Evolutionary conservation across 2,888 invertebrate genomes (phyloP).

Genomic region (Trichopoda pennipes): DNA sequence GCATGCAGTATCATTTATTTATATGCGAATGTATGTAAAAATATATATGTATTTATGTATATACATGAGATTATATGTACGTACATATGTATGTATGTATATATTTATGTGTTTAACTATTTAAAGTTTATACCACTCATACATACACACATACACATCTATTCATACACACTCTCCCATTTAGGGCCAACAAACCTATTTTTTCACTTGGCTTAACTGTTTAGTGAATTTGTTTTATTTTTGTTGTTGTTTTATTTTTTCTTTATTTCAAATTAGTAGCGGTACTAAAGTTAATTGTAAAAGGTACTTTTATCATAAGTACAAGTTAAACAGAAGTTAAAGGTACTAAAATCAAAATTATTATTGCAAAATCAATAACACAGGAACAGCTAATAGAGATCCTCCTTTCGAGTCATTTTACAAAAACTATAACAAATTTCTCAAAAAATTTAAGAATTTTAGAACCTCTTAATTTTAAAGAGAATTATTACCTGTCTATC

Average conservation of each 20-base stretch:
- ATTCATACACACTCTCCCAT: constrained; percentile 15
- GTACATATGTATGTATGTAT: not conserved
- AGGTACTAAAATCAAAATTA: not conserved
- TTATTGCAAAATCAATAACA: too few relatives aligned
- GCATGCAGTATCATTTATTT: not conserved
- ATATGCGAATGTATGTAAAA: not conserved
- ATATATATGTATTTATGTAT: constrained; percentile 1
- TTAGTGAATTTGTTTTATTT: not conserved
- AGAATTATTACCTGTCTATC: too few relatives aligned
- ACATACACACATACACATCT: too few relatives aligned
- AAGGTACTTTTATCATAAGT: not conserved
- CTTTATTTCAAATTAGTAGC: not conserved
- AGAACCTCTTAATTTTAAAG: too few relatives aligned
- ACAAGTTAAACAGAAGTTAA: not conserved
- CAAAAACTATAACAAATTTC: too few relatives aligned
- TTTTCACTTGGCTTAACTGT: not conserved
- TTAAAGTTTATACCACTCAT: not conserved
- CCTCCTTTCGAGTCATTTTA: too few relatives aligned
- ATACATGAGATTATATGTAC: too few relatives aligned
- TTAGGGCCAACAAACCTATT: constrained; percentile 8
- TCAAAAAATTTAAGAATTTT: too few relatives aligned
- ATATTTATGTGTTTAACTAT: constrained; percentile 1
- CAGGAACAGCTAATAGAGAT: not conserved
- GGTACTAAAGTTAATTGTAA: not conserved
- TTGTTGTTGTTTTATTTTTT: not conserved